Conservation (phyloP, 2,888 invertebrate genomes). For the Prosapia bicincta region DNA sequence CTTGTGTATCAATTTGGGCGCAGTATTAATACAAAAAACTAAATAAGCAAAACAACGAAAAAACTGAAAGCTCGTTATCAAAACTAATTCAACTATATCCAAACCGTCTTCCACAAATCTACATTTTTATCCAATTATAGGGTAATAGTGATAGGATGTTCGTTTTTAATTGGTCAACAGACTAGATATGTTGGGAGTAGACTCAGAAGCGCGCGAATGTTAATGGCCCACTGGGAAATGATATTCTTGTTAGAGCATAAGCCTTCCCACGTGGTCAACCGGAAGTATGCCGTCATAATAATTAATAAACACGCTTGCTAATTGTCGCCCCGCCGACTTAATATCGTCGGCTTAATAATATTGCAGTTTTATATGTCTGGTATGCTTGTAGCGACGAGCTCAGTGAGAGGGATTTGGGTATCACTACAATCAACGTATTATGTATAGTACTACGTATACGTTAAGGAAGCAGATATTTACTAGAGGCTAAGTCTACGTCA, state of each 20-base stretch:
- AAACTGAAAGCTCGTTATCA: background rate
- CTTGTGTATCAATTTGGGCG: background rate
- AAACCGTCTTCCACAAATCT: constrained; percentile 5
- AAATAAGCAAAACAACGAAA: background rate
- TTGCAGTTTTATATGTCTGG: too few species aligned
- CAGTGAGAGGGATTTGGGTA: too few species aligned
- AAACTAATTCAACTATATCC: background rate
- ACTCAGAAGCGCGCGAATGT: background rate
- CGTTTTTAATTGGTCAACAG: background rate
- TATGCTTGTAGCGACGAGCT: too few species aligned
- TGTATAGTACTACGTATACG: too few species aligned
- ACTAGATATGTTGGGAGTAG: background rate
- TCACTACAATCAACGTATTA: too few species aligned
- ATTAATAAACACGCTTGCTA: background rate
- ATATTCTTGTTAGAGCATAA: background rate
- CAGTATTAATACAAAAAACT: background rate
- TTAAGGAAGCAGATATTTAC: too few species aligned
- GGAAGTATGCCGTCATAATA: background rate
- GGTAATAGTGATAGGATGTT: constrained; percentile 24
- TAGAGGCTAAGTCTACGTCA: too few species aligned
- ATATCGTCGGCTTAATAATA: too few species aligned
- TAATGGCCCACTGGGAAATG: background rate
- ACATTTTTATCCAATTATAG: constrained; percentile 22
- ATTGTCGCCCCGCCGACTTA: too few species aligned
- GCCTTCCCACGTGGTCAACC: background rate